Base-by-base conservation (phyloP, 2,113 vertebrate genomes). In the Otocyon megalotis region DNA sequence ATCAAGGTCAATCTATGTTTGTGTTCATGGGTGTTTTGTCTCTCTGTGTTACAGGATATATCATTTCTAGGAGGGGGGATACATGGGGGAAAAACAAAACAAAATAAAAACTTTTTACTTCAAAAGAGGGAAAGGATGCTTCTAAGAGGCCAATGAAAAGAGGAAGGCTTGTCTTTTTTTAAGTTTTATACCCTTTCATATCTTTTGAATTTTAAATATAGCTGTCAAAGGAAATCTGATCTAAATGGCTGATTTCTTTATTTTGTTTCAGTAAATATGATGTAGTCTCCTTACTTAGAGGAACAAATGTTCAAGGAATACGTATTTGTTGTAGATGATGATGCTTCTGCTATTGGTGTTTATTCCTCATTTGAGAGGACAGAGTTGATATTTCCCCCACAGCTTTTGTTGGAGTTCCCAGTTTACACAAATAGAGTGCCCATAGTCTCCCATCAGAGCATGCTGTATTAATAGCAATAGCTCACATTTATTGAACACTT, bases 381-480 rank as follows among this genome's bases (percentile, higher is more conserved):
- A 62, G 22, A 82, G 19, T 24, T 10, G 1, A 35, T 76, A 16
- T 76, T 37, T 58, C 30, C 5, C 3, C 24, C 48, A 71, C 13
- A 48, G 30, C n/a, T 80, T 95, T 86, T 48, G 4, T 58, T 86
- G 1, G 35, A 20, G 13, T 83, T 79, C 14, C 32, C 20, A 30
- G 28, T n/a, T 69, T 35, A 62, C 17, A 63, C 2, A 5, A 50
- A 19, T 1, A 53, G 48, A 71, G 9, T 16, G 43, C 22, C 2
- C 53, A 22, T 0, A 17, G 56, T 37, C 30, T 90, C 43, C 58
- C 20, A 4, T 14, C 24, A 83, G 37, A 84, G 32, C 30, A 16
- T 1, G 2, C 0, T 19, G 12, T 28, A 19, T 24, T 32, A 17
- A 15, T 1, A 77, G 9, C 3, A 20, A 37, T 6, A 12, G 17